A percentile compares a stretch with the other conserved stretches of the same genome.
These are phyloP conservation scores for Hyaena hyaena DNA, from an alignment of 2,113 vertebrate species.

Conservation along the genomic window DNA sequence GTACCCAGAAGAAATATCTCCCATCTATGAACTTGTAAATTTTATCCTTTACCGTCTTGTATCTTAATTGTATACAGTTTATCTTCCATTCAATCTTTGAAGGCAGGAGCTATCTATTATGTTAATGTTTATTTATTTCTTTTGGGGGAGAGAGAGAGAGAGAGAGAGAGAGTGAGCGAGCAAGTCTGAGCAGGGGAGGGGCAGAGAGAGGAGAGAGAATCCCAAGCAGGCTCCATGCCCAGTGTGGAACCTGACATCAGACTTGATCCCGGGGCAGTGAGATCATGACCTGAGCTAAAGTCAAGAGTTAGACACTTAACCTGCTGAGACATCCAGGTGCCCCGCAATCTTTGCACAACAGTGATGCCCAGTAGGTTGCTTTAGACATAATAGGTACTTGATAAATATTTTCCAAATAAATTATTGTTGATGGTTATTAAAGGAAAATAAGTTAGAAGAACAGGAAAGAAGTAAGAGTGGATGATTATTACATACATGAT, in stretches of 20 bases:
- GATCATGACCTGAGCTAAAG: too few relatives aligned
- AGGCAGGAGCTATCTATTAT: neutral
- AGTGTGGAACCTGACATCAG: too few relatives aligned
- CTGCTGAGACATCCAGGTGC: too few relatives aligned
- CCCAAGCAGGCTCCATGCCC: too few relatives aligned
- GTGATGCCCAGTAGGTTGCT: neutral
- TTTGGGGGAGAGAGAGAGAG: too few relatives aligned
- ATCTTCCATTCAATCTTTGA: neutral
- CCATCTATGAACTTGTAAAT: neutral
- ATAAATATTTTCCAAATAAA: conserved; percentile 30
- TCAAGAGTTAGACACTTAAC: too few relatives aligned
- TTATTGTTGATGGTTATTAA: conserved; percentile 6
- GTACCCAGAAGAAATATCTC: neutral
- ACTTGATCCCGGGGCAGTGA: too few relatives aligned
- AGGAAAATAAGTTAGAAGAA: conserved; percentile 6
- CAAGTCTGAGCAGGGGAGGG: too few relatives aligned
- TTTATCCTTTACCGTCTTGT: neutral
- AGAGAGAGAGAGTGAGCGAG: too few relatives aligned
- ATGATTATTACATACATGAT: neutral
- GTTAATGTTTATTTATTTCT: too few relatives aligned
- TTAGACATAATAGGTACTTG: neutral
- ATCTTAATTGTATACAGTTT: neutral
- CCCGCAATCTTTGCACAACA: neutral
- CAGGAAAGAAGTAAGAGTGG: neutral
- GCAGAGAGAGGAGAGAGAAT: too few relatives aligned